Evolutionary conservation across 2,888 invertebrate species (phyloP), one percentile per base, ranked within the genome.

Genomic region (Dione vanillae): DNA sequence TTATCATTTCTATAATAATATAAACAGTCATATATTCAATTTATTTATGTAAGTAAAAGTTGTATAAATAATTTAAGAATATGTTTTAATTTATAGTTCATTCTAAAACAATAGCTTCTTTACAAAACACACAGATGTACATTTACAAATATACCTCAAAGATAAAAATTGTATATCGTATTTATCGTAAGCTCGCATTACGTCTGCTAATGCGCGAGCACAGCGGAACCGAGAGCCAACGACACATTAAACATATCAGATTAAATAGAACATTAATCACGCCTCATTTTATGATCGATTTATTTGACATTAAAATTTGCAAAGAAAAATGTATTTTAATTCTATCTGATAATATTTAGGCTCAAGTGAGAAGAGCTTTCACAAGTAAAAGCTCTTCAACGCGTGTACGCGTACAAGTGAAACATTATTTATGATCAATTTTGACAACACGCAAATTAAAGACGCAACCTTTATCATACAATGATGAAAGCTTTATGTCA

Each of bases 141-240:
- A 27, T 27, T 27, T 27, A 27, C 19, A 19, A 12, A 1, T 37
- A 1, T 45, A 20, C 20, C 37, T 49, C 40, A 43, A 47, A 56
- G 37, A 47, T 11, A 49, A 56, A 67, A 20, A 67, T 58, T 59
- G 20, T n/a, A n/a, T 40, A 6, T 41, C 27, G 45, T 20, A 51
- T 49, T 40, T 41, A 41, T 40, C 20, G 16, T 19, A 16, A 41
- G 58, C 47, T 61, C 67, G 43, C 51, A 12, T 67, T 61, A 67
- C 67, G 35, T 61, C 41, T 45, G 52, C 54, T 67, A 61, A 67
- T 43, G 67, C 65, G n/a, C 61, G 45, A 45, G 35, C 61, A 61
- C 43, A 45, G n/a, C 61, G 61, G 61, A 61, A 54, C 35, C 61
- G 35, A 14, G 37, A 16, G 16, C 40, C 40, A 51, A 61, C 20